A percentile compares a stretch with the other conserved stretches of the same genome.
Conservation (phyloP, 2,797 vertebrate genomes). For the Lophotriccus pileatus region DNA sequence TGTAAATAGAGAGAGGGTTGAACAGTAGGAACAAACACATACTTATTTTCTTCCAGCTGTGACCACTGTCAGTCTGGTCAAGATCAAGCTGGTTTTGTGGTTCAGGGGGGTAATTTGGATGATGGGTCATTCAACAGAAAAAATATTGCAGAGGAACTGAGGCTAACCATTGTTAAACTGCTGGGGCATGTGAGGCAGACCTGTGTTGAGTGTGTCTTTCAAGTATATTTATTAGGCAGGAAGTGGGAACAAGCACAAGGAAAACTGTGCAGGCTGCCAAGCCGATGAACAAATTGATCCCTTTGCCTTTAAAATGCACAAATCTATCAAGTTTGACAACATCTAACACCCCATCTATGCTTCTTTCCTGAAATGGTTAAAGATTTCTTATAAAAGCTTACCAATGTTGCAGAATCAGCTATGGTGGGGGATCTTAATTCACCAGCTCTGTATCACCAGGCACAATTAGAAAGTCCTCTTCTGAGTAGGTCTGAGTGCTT, state of each 20-base stretch:
- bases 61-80: not conserved
- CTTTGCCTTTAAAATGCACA: not conserved
- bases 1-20: conserved; percentile 7
- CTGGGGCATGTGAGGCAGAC: not conserved
- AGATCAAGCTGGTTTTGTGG: conserved; percentile 22
- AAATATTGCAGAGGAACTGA: not conserved
- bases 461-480: not conserved
- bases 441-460: not conserved
- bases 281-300: not conserved
- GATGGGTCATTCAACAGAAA: not conserved
- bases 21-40: not conserved
- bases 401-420: not conserved
- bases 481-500: not conserved
- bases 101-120: conserved; percentile 12
- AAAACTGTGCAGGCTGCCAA: not conserved
- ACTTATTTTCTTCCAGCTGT: conserved; percentile 11
- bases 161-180: not conserved
- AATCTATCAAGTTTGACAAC: not conserved
- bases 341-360: not conserved
- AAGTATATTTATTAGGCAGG: not conserved
- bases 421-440: not conserved
- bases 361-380: not conserved
- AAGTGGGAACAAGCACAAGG: not conserved
- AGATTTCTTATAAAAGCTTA: not conserved
- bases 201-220: not conserved